Base-by-base conservation (phyloP, 1,140 invertebrate species). In the Cherax quadricarinatus region DNA sequence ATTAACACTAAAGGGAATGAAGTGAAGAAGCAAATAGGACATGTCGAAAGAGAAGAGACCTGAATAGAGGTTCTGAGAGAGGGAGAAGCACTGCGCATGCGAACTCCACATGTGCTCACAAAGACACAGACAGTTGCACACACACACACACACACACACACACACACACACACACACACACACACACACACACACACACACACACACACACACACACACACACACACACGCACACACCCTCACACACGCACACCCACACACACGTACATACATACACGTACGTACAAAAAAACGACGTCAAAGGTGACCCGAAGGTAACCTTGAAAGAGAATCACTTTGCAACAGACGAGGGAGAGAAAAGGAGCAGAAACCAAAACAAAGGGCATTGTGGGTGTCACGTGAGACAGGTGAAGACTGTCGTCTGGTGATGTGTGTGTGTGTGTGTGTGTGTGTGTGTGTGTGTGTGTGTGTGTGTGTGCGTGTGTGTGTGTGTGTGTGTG, bases 301-400 rank as follows among this genome's bases (percentile, higher is more conserved):
- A 30, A 75, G 70, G 70, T 75, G 70, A 75, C 70, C 70, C 70
- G 12, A 6, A 75, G 16, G 30, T 81, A 30, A 18, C 48, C 79
- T 21, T 51, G 79, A 51, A 51, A 79, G 41, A 49, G 30, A 41
- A 12, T 49, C 6, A 79, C 48, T 24, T 79, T 16, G 30, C 30
- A 10, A 79, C 48, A 79, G 30, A 41, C 48, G 79, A 81, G 79
- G 16, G 41, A 81, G 79, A 81, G 79, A 81, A 6, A 79, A 18
- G 79, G 24, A 30, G 18, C 24, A 51, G 66, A 60, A 41, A 53
- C 49, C 49, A 90, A 90, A 80, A 90, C 88, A 90, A 90, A 90
- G 79, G n/a, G 62, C 70, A 90, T 90, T 90, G 88, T 90, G 62
- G 60, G 14, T 90, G 81, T 90, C 88, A 90, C 88, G 88, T 90